Conservation (phyloP, 2,797 vertebrate species). For the Hypotaenidia philippensis region DNA sequence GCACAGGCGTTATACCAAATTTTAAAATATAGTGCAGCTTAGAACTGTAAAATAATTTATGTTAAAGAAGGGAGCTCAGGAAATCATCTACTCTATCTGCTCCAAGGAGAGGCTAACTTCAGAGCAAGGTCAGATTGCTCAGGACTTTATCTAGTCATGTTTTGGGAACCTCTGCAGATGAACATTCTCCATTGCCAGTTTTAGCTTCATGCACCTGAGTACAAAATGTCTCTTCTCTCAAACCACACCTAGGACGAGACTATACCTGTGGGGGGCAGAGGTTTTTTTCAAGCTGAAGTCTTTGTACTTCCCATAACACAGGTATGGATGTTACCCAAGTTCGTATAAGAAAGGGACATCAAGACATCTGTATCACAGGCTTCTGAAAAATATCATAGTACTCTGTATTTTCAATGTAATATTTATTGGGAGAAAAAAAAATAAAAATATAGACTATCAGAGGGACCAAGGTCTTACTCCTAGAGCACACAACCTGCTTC, state of each 20-base stretch:
- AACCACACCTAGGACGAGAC: background rate
- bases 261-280: background rate
- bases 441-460: background rate
- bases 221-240: background rate
- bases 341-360: background rate
- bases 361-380: background rate
- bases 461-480: background rate
- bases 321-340: background rate
- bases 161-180: background rate
- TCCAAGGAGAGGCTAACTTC: background rate
- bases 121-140: background rate
- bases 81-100: rapidly evolving
- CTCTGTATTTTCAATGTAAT: background rate
- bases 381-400: background rate
- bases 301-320: background rate
- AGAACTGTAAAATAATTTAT: background rate
- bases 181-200: background rate
- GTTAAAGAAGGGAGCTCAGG: background rate
- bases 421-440: background rate
- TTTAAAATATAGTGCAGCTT: background rate
- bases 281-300: background rate
- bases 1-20: background rate
- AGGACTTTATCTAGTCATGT: background rate
- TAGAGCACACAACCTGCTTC: background rate
- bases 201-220: background rate